These are phyloP conservation scores for Lamproptera curius DNA, from an alignment of 2,888 invertebrate species.

Conservation along the genomic window DNA sequence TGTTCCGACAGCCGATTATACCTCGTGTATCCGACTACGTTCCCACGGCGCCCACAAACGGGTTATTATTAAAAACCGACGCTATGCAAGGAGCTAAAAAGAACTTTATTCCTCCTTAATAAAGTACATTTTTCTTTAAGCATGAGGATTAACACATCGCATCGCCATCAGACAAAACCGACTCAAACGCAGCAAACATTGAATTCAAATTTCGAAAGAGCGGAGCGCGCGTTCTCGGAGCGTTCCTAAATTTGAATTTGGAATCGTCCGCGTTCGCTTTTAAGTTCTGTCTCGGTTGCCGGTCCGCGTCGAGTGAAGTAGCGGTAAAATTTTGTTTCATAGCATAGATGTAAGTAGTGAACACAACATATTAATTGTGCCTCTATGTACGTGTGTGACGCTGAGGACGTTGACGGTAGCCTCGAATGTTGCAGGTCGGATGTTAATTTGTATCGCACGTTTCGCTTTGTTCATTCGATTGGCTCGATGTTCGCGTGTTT, in stretches of 20 bases:
- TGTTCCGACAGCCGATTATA: conserved; percentile 74
- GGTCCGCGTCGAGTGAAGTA: conserved; percentile 64
- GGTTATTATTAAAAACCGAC: conserved; percentile 75
- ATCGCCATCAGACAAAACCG: conserved; percentile 43
- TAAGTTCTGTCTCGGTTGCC: conserved; percentile 69
- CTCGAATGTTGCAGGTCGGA: too few relatives aligned
- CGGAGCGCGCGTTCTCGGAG: conserved; percentile 59
- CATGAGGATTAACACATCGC: conserved; percentile 40
- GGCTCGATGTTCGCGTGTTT: too few relatives aligned
- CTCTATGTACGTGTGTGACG: conserved; percentile 42
- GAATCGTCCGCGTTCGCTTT: conserved; percentile 71
- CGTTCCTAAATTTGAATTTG: conserved; percentile 75
- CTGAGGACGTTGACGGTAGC: too few relatives aligned
- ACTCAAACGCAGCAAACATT: conserved; percentile 48
- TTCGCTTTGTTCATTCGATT: too few relatives aligned
- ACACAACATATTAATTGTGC: conserved; percentile 68
- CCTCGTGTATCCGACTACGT: conserved; percentile 75
- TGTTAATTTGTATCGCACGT: too few relatives aligned
- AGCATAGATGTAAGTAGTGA: conserved; percentile 57
- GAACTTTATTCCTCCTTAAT: conserved; percentile 35
- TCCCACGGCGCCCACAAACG: conserved; percentile 75
- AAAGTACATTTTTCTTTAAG: conserved; percentile 41
- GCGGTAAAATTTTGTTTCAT: conserved; percentile 69
- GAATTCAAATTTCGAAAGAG: conserved; percentile 40
- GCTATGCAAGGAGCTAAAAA: conserved; percentile 38